Percentiles rank a stretch among this genome's conserved stretches.
Conservation (phyloP, 2,797 vertebrate species). For the Gymnothorax reevesii region DNA sequence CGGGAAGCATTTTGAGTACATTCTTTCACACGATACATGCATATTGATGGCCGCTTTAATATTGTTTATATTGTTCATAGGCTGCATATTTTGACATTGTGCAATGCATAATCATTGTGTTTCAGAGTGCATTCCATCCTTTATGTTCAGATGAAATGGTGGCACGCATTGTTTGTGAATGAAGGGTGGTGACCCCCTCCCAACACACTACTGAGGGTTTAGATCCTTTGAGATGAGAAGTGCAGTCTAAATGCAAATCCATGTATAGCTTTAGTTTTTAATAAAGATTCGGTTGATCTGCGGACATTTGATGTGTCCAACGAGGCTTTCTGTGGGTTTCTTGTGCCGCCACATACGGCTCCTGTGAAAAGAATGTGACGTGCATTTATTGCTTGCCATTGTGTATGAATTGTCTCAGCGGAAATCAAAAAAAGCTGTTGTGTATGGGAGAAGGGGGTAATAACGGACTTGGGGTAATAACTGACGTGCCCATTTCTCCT, state of each 20-base stretch:
- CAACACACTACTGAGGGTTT: neutral
- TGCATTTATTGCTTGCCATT: slow-evolving; percentile 43
- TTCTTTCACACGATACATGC: neutral
- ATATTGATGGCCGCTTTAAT: neutral
- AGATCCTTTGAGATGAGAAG: slow-evolving; percentile 10
- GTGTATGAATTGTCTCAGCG: slow-evolving; percentile 32
- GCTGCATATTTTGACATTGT: neutral
- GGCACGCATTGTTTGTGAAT: neutral
- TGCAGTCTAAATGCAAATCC: slow-evolving; percentile 10
- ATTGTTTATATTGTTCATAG: neutral
- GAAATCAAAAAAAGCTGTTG: slow-evolving; percentile 12
- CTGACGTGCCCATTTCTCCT: too few species aligned
- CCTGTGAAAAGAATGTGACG: slow-evolving; percentile 41
- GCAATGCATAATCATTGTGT: neutral
- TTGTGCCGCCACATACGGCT: neutral
- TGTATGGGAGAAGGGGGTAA: too few species aligned
- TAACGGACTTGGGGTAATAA: too few species aligned
- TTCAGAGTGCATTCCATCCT: neutral
- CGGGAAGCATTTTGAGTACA: neutral
- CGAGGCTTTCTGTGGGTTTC: neutral
- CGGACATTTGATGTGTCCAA: neutral
- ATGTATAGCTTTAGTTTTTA: neutral
- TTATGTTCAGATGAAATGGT: neutral
- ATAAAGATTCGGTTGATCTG: neutral
- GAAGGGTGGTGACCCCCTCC: neutral